Conservation (phyloP, 2,888 invertebrate genomes). For the Chalcosyrphus nemorum region DNA sequence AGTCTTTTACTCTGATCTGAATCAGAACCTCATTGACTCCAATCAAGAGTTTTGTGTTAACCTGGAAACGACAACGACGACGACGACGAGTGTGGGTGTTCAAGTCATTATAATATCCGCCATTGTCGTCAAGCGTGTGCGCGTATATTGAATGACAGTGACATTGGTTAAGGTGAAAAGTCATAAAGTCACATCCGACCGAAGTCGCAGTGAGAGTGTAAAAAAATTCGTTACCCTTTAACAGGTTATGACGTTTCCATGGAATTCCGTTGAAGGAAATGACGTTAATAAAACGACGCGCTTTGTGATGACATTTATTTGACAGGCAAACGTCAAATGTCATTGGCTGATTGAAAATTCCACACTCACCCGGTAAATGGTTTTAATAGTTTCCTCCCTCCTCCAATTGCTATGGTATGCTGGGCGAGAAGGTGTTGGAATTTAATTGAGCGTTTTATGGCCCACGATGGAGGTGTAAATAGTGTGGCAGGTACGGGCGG, state of each 20-base stretch:
- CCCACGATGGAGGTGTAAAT: conserved; percentile 58
- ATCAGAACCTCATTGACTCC: conserved; percentile 29
- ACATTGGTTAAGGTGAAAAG: conserved; percentile 52
- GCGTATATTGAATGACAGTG: conserved; percentile 45
- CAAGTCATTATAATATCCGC: conserved; percentile 49
- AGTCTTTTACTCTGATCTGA: conserved; percentile 4
- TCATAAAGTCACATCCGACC: conserved; percentile 64
- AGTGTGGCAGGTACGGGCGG: conserved; percentile 63
- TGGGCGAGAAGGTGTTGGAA: conserved; percentile 60
- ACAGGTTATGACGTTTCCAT: conserved; percentile 5
- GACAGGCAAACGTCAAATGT: conserved; percentile 62
- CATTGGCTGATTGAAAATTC: conserved; percentile 64
- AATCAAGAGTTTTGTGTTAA: conserved; percentile 27
- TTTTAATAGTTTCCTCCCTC: conserved; percentile 53
- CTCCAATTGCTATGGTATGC: conserved; percentile 27
- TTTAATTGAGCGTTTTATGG: conserved; percentile 60
- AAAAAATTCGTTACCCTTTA: conserved; percentile 42
- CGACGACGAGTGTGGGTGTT: conserved; percentile 55
- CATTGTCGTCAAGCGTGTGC: conserved; percentile 50
- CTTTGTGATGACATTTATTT: conserved; percentile 59
- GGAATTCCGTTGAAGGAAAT: conserved; percentile 49
- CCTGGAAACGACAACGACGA: no score
- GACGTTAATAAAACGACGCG: conserved; percentile 65
- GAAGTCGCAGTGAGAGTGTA: conserved; percentile 26
- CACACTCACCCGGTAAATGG: conserved; percentile 53